phyloP scores from a whole-genome alignment of 2,888 invertebrate species.

The Zaprionus obscuricornis region DNA sequence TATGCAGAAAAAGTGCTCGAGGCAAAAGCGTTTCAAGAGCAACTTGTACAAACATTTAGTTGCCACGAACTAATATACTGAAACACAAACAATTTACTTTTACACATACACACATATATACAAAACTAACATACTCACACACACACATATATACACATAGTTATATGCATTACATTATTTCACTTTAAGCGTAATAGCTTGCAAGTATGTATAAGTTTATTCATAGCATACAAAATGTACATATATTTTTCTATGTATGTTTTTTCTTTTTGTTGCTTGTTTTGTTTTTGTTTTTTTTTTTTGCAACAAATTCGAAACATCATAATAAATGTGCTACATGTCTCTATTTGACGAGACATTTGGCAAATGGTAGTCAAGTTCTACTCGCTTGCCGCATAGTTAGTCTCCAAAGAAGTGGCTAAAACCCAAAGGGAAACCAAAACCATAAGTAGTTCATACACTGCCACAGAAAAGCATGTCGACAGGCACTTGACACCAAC shows the following conservation, averaged over 20 bases:
- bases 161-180: slow-evolving; percentile 6
- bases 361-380: background rate
- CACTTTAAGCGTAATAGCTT: background rate
- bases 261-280: too few relatives aligned
- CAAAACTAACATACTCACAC: background rate
- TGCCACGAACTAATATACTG: background rate
- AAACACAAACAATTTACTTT: slow-evolving; percentile 11
- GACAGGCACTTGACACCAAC: slow-evolving; percentile 69
- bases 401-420: background rate
- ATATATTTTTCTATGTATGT: too few relatives aligned
- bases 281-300: too few relatives aligned
- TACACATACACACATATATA: background rate
- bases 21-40: background rate
- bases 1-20: too few relatives aligned
- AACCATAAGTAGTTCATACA: slow-evolving; percentile 42
- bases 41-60: slow-evolving; percentile 14
- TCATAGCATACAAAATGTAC: too few relatives aligned
- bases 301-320: background rate
- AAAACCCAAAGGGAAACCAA: background rate
- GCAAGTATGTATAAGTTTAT: slow-evolving; percentile 4
- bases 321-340: slow-evolving; percentile 12
- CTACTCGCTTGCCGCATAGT: slow-evolving; percentile 37
- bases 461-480: slow-evolving; percentile 48
- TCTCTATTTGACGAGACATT: slow-evolving; percentile 18
- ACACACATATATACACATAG: background rate